phyloP scores from a whole-genome alignment of 2,113 vertebrate genomes.

The Hyperopisus bebe region DNA sequence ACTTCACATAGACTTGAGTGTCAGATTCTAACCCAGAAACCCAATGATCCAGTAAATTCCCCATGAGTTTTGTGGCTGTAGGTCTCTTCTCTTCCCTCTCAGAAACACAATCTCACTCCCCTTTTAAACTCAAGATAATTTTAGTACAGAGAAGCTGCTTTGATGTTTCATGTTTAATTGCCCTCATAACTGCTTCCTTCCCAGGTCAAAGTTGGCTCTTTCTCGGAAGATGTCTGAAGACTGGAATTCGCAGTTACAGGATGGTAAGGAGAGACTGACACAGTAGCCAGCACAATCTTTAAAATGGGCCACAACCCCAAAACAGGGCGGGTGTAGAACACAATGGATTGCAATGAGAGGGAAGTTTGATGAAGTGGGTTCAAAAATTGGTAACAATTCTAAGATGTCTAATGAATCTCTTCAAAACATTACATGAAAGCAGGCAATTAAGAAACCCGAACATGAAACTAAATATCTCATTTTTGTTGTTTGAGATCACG shows the following conservation, averaged over 20 bases:
- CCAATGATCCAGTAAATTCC: not conserved
- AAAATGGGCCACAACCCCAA: not conserved
- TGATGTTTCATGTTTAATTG: not conserved
- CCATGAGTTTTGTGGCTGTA: not conserved
- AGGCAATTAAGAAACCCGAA: not conserved
- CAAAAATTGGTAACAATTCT: not conserved
- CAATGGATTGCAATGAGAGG: not conserved
- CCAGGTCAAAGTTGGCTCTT: constrained; percentile 28
- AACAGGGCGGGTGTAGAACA: no score
- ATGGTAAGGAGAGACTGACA: constrained; percentile 47
- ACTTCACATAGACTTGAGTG: not conserved
- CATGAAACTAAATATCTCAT: not conserved
- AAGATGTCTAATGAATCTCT: not conserved
- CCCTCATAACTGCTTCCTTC: constrained; percentile 10
- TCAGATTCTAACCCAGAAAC: not conserved
- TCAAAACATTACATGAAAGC: not conserved
- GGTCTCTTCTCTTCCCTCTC: not conserved
- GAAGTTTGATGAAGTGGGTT: not conserved
- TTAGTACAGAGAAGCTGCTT: not conserved
- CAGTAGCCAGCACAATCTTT: not conserved
- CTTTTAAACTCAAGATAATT: not conserved
- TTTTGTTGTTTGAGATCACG: not conserved
- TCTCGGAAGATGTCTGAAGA: constrained; percentile 34
- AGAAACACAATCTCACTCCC: not conserved
- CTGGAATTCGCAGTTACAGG: constrained; percentile 52